Evolutionary conservation across 1,140 invertebrate species (phyloP).

Genomic region (Schlechtendalia chinensis): DNA sequence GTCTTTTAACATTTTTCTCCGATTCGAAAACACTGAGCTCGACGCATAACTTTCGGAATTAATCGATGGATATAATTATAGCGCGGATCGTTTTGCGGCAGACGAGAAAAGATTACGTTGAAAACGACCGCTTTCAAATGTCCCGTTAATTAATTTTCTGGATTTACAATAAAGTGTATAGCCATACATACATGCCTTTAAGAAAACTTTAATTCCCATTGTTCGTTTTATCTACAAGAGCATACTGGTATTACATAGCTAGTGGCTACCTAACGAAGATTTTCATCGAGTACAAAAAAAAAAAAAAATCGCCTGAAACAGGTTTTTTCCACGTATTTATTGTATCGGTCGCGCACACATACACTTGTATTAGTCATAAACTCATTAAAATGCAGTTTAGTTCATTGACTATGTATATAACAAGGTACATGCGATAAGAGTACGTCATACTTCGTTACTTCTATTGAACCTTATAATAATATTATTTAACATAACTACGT

Average conservation of each 20-base stretch:
- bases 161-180: not conserved
- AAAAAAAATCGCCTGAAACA: not conserved
- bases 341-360: not conserved
- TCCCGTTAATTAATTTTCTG: not conserved
- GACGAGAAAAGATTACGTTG: not conserved
- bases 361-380: constrained; percentile 11
- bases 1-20: too few species aligned
- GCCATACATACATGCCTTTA: not conserved
- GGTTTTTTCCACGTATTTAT: not conserved
- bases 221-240: not conserved
- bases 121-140: not conserved
- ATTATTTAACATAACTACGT: not conserved
- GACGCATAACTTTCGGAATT: too few species aligned
- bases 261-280: too few species aligned
- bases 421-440: not conserved
- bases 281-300: not conserved
- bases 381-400: constrained; percentile 11
- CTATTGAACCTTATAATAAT: not conserved
- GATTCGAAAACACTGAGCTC: too few species aligned
- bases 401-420: not conserved
- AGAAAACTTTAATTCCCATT: not conserved
- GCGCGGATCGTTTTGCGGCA: too few species aligned
- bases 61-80: too few species aligned
- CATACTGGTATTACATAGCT: too few species aligned
- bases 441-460: not conserved